phyloP scores from a whole-genome alignment of 1,140 invertebrate genomes.

The Dreissena rostriformis region DNA sequence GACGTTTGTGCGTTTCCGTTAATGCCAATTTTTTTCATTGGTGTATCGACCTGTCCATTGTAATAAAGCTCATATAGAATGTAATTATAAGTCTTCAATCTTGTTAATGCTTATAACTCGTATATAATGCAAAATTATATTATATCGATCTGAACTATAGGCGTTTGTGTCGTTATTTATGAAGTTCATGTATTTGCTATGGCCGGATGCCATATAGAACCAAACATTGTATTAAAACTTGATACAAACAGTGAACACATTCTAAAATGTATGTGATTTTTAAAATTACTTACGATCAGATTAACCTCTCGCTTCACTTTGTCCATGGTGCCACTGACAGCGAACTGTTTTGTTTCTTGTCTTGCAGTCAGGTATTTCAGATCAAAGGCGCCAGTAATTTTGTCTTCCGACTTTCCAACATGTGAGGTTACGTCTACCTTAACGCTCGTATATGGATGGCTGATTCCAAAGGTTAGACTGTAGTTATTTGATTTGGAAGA shows the following conservation, averaged over 20 bases:
- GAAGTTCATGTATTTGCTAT: too few relatives aligned
- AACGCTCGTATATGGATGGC: constrained; percentile 58
- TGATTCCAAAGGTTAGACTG: constrained; percentile 55
- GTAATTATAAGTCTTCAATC: too few relatives aligned
- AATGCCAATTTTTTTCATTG: constrained; percentile 57
- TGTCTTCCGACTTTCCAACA: constrained; percentile 55
- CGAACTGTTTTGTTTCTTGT: constrained; percentile 53
- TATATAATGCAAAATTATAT: too few relatives aligned
- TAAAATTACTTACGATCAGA: constrained; percentile 49
- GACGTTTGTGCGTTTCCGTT: constrained; percentile 44
- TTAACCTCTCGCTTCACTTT: constrained; percentile 42
- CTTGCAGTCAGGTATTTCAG: constrained; percentile 55
- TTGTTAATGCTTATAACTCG: too few relatives aligned
- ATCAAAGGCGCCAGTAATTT: constrained; percentile 47
- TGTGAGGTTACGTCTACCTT: constrained; percentile 55
- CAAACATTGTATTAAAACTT: too few relatives aligned
- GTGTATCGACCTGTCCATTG: constrained; percentile 48
- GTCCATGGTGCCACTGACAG: constrained; percentile 57
- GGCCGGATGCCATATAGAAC: too few relatives aligned
- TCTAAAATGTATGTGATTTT: background rate
- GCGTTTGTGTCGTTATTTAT: too few relatives aligned
- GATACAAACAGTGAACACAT: too few relatives aligned
- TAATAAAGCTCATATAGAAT: background rate
- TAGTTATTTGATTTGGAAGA: constrained; percentile 47
- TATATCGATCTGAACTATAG: too few relatives aligned